Conservation (phyloP, 1,140 invertebrate species). For the Nebria ingens region DNA sequence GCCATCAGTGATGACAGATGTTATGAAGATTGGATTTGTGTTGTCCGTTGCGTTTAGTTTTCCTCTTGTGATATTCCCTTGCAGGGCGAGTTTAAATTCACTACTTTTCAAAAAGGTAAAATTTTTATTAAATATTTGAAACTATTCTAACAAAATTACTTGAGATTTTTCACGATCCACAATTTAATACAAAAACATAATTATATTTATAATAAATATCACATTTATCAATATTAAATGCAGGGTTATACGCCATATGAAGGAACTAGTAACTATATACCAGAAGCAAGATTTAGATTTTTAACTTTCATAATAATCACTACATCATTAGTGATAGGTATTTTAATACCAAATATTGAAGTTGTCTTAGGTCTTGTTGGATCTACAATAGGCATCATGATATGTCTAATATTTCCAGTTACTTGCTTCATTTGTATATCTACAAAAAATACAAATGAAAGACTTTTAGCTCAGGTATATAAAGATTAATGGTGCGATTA, state of each 20-base stretch:
- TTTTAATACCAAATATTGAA: conserved; percentile 81
- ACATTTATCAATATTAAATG: background rate
- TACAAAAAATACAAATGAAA: conserved; percentile 62
- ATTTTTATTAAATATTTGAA: conserved; percentile 14
- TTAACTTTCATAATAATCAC: conserved; percentile 68
- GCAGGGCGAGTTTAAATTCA: conserved; percentile 85
- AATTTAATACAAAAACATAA: background rate
- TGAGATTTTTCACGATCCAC: no score
- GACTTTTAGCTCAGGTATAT: conserved; percentile 57
- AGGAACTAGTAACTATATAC: conserved; percentile 53
- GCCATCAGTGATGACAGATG: conserved; percentile 65
- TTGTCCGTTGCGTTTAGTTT: conserved; percentile 91
- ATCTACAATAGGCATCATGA: conserved; percentile 88
- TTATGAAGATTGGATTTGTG: conserved; percentile 90
- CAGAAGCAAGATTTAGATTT: conserved; percentile 64
- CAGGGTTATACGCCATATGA: conserved; percentile 37
- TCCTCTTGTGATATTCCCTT: conserved; percentile 93
- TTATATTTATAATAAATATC: background rate
- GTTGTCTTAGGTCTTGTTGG: conserved; percentile 85
- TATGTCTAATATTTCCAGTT: conserved; percentile 86
- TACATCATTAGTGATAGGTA: conserved; percentile 62
- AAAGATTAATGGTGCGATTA: conserved; percentile 12
- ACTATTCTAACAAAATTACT: no score
- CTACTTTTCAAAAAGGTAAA: conserved; percentile 76
- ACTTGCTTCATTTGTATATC: conserved; percentile 61